phyloP scores from a whole-genome alignment of 2,797 vertebrate genomes.

The Aselliscus stoliczkanus region DNA sequence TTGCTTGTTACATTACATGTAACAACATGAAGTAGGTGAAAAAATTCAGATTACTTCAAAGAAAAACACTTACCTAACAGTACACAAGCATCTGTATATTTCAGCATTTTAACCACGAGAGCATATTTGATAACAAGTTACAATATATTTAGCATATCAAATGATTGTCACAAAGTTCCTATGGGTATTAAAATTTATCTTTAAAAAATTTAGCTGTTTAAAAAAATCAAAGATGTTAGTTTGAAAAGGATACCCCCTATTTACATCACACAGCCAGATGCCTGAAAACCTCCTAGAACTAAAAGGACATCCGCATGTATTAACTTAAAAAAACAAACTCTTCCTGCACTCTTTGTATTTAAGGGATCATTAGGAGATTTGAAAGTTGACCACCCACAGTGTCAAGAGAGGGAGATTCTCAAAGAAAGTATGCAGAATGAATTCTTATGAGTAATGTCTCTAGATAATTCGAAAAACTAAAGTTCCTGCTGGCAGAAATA shows the following conservation, averaged over 20 bases:
- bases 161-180: slow-evolving; percentile 27
- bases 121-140: slow-evolving; percentile 3
- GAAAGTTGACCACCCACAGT: slow-evolving; percentile 70
- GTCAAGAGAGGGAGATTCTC: slow-evolving; percentile 67
- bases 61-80: background rate
- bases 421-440: slow-evolving; percentile 70
- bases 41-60: slow-evolving; percentile 1
- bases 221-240: slow-evolving; percentile 48
- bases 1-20: background rate
- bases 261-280: slow-evolving; percentile 59
- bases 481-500: slow-evolving; percentile 74
- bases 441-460: slow-evolving; percentile 76
- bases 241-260: slow-evolving; percentile 54
- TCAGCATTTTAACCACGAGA: background rate
- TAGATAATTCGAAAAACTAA: slow-evolving; percentile 75
- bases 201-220: slow-evolving; percentile 28
- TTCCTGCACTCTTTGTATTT: slow-evolving; percentile 48
- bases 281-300: slow-evolving; percentile 58
- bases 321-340: slow-evolving; percentile 64
- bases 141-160: background rate
- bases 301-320: slow-evolving; percentile 59
- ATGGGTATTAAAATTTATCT: slow-evolving; percentile 37
- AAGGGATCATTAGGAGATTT: slow-evolving; percentile 73
- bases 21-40: background rate
- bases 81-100: slow-evolving; percentile 16